Conservation (phyloP, 1,140 invertebrate genomes). For the Cylas formicarius region DNA sequence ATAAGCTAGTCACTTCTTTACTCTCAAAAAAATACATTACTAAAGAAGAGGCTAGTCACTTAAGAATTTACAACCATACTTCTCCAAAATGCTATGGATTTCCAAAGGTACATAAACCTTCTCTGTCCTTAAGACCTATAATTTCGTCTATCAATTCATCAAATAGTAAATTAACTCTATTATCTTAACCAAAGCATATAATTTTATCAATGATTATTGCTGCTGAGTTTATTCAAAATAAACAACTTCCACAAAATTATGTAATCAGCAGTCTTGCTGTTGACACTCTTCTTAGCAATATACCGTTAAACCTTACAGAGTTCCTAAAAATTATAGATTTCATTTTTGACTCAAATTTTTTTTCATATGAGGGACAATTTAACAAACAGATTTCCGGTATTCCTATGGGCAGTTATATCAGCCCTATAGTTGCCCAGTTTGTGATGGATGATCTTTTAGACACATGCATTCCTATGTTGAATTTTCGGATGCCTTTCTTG, state of each 20-base stretch:
- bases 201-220: too few species aligned
- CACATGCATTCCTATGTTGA: not conserved
- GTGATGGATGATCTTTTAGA: conserved; percentile 5
- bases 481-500: not conserved
- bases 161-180: too few species aligned
- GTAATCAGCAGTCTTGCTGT: not conserved
- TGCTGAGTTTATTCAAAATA: too few species aligned
- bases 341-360: conserved; percentile 1
- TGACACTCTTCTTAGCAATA: not conserved
- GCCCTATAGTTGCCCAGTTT: conserved; percentile 4
- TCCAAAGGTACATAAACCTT: too few species aligned
- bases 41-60: not conserved
- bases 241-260: not conserved
- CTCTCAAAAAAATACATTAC: not conserved
- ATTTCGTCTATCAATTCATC: too few species aligned
- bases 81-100: not conserved
- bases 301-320: not conserved
- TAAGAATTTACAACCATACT: not conserved
- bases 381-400: conserved; percentile 4
- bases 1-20: too few species aligned
- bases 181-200: too few species aligned
- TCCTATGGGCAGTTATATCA: conserved; percentile 4
- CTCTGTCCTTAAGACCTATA: too few species aligned
- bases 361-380: conserved; percentile 1
- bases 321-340: not conserved